These are phyloP conservation scores for Mormyrus hasselquistii DNA, from an alignment of 2,797 vertebrate genomes.

Conservation along the genomic window DNA sequence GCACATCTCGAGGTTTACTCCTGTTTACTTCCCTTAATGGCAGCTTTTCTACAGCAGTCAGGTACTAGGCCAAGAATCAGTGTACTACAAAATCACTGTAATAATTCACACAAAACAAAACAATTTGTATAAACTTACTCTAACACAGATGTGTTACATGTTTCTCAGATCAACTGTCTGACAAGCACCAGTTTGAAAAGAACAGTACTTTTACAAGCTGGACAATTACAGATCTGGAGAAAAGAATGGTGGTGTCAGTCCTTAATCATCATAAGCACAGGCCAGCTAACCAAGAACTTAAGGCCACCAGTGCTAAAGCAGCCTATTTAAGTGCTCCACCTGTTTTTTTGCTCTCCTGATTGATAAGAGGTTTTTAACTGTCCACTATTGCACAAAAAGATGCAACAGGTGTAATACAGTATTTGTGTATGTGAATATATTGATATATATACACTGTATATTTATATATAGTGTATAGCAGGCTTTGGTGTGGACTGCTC, in stretches of 20 bases:
- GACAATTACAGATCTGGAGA: background rate
- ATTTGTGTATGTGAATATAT: background rate
- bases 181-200: background rate
- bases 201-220: background rate
- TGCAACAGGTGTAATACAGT: background rate
- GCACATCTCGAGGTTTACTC: background rate
- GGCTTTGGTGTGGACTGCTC: background rate
- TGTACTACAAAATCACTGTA: background rate
- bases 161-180: background rate
- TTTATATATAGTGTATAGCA: background rate
- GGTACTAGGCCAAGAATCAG: background rate
- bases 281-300: background rate
- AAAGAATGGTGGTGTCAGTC: background rate
- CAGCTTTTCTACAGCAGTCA: background rate
- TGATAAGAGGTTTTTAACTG: background rate
- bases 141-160: background rate
- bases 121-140: background rate
- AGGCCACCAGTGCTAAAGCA: background rate
- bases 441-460: background rate
- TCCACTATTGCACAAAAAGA: background rate
- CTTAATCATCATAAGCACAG: background rate
- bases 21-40: background rate
- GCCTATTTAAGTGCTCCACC: background rate
- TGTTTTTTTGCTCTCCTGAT: background rate
- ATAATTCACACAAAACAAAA: background rate